Evolutionary conservation across 2,113 vertebrate species (phyloP).

Genomic region (Phoxinus phoxinus): DNA sequence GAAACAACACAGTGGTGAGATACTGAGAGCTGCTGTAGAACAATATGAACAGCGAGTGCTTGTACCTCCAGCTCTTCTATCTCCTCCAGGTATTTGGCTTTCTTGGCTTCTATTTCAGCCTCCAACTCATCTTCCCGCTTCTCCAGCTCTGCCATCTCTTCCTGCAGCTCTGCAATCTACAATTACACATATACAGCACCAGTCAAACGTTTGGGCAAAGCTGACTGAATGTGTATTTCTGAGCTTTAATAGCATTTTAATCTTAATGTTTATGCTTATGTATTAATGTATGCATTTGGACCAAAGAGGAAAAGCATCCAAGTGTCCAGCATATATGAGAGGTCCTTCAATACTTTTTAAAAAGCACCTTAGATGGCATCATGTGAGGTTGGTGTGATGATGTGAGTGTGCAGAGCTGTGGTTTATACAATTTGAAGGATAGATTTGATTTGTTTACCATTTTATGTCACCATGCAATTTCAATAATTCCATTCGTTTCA

Average conservation of each 20-base stretch:
- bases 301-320: not conserved
- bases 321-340: not conserved
- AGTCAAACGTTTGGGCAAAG: not conserved
- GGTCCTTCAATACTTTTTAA: not conserved
- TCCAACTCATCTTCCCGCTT: constrained; percentile 67
- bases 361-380: not conserved
- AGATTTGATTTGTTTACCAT: not conserved
- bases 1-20: constrained; percentile 35
- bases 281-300: not conserved
- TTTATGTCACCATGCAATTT: not conserved
- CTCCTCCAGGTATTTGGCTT: constrained; percentile 63
- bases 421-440: not conserved
- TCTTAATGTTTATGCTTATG: not conserved
- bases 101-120: constrained; percentile 68
- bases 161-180: constrained; percentile 69
- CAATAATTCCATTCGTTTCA: not conserved
- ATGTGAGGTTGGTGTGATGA: not conserved
- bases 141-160: constrained; percentile 68
- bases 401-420: not conserved
- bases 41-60: not conserved
- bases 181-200: constrained; percentile 26
- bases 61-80: constrained; percentile 73
- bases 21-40: not conserved
- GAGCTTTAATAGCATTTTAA: not conserved
- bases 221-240: not conserved